A percentile compares a stretch with the other conserved stretches of the same genome.
phyloP scores from a whole-genome alignment of 2,113 vertebrate species.

The Hepsetus odoe region DNA sequence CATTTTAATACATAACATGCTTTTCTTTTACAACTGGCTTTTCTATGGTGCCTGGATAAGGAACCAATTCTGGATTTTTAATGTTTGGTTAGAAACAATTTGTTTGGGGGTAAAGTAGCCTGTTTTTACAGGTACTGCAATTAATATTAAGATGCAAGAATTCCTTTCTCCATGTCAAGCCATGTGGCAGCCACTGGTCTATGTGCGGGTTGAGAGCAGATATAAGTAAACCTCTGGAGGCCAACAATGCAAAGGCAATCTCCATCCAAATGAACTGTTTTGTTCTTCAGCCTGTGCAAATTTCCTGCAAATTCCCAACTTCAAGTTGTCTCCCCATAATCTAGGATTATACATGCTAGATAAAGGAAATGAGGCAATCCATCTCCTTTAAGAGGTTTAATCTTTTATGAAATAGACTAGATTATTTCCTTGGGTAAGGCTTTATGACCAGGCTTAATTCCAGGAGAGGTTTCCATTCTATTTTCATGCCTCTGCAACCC shows the following conservation, averaged over 20 bases:
- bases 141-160: background rate
- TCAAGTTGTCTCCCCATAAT: conserved; percentile 71
- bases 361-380: conserved; percentile 74
- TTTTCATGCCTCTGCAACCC: conserved; percentile 39
- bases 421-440: conserved; percentile 75
- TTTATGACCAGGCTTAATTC: conserved; percentile 76
- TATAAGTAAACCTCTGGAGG: conserved; percentile 2
- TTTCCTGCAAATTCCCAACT: conserved; percentile 70
- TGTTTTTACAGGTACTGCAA: background rate
- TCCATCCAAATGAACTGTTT: conserved; percentile 54
- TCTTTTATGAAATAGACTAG: conserved; percentile 79
- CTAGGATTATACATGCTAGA: conserved; percentile 73
- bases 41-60: too few species aligned
- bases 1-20: too few species aligned
- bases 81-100: background rate
- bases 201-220: conserved; percentile 3
- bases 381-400: conserved; percentile 79
- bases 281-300: conserved; percentile 65
- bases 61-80: too few species aligned
- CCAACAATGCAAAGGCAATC: conserved; percentile 45
- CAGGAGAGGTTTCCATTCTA: conserved; percentile 60
- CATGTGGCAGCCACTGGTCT: background rate
- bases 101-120: background rate
- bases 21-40: too few species aligned
- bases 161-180: background rate